Percentiles rank a stretch among this genome's conserved stretches.
Conservation (phyloP, 1,140 invertebrate species). For the Ridgeia piscesae region DNA sequence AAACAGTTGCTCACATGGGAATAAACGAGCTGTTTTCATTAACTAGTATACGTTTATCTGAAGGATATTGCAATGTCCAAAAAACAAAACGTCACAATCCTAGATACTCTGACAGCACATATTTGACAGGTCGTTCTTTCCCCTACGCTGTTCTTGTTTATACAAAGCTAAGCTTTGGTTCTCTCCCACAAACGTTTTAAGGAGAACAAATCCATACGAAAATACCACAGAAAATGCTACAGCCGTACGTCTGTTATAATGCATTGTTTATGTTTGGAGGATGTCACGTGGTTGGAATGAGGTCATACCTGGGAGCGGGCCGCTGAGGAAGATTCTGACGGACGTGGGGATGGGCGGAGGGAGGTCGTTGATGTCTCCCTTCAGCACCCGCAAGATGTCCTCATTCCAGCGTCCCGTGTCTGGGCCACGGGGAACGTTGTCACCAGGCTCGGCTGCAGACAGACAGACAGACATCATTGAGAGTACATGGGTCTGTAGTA, state of each 20-base stretch:
- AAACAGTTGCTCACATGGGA: neutral
- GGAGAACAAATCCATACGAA: too few species aligned
- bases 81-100: too few species aligned
- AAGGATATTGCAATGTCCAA: neutral
- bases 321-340: neutral
- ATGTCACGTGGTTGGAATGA: neutral
- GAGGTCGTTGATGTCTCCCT: slow-evolving; percentile 13
- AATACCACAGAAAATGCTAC: too few species aligned
- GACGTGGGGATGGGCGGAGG: neutral
- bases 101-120: too few species aligned
- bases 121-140: too few species aligned
- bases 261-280: too few species aligned
- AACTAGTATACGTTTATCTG: neutral
- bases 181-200: too few species aligned
- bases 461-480: neutral
- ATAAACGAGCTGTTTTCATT: neutral
- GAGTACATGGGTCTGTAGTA: neutral
- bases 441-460: neutral
- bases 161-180: too few species aligned
- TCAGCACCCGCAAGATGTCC: slow-evolving; percentile 6
- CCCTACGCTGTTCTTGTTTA: too few species aligned
- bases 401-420: neutral
- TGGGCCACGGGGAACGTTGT: neutral
- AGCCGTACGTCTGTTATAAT: too few species aligned
- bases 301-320: neutral